Conservation (phyloP, 30 jellyfish, hydroid and myxozoan species). For the Catostylus mosaicus region DNA sequence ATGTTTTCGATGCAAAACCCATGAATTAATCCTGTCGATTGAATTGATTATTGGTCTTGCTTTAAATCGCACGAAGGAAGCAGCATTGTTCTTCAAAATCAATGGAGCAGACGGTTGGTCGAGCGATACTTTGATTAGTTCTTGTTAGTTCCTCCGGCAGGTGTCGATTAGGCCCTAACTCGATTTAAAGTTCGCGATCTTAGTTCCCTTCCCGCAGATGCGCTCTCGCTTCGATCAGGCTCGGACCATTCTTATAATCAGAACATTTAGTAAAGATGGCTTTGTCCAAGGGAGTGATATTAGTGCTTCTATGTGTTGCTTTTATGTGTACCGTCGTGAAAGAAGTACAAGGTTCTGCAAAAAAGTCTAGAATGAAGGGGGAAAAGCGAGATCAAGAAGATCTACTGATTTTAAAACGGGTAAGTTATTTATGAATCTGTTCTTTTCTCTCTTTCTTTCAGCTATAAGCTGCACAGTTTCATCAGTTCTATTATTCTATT, state of each 20-base stretch:
- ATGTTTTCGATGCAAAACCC: background rate
- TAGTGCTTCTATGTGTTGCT: background rate
- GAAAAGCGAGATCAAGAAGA: conserved; percentile 7
- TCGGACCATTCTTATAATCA: background rate
- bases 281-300: background rate
- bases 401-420: conserved; percentile 28
- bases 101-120: conserved; percentile 9
- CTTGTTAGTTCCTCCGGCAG: conserved; percentile 16
- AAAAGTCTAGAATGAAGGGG: background rate
- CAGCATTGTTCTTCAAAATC: conserved; percentile 8
- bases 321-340: background rate
- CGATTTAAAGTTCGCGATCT: background rate
- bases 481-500: background rate
- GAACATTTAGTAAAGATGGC: background rate
- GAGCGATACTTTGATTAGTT: conserved; percentile 17
- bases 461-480: too few species aligned
- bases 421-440: background rate
- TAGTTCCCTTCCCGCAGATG: background rate
- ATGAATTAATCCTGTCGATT: background rate
- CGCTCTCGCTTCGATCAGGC: background rate
- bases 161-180: conserved; percentile 36
- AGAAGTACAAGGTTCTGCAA: background rate
- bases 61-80: background rate
- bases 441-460: background rate
- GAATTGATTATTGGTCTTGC: conserved; percentile 12